phyloP scores from a whole-genome alignment of 2,797 vertebrate species.

The Cichlasoma orientale region DNA sequence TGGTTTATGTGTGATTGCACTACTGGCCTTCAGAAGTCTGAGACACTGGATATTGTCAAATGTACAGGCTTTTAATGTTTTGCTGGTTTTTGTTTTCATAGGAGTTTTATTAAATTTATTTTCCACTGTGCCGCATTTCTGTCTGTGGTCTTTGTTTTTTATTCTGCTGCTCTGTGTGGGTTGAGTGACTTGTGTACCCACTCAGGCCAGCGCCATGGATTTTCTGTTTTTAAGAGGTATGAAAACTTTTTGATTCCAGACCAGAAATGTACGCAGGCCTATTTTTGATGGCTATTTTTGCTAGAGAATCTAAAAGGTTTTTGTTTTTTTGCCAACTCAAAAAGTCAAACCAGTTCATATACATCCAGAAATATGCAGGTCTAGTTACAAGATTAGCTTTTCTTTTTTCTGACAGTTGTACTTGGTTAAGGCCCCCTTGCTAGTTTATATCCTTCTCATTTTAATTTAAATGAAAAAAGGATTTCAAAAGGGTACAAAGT shows the following conservation, averaged over 20 bases:
- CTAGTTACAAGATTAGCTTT: neutral
- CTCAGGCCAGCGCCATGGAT: neutral
- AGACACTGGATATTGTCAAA: conserved; percentile 81
- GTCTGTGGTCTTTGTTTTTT: conserved; percentile 6
- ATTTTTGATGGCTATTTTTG: neutral
- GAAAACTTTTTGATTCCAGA: conserved; percentile 8
- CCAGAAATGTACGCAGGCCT: conserved; percentile 9
- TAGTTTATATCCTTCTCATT: neutral
- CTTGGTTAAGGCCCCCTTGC: neutral
- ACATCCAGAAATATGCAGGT: neutral
- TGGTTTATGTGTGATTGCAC: conserved; percentile 65
- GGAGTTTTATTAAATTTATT: conserved; percentile 84
- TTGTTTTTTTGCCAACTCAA: neutral
- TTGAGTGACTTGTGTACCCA: neutral
- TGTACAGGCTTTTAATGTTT: conserved; percentile 79
- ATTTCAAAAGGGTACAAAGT: neutral
- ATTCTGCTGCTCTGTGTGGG: conserved; percentile 5
- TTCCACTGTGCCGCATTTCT: conserved; percentile 63
- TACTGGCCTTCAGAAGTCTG: conserved; percentile 73
- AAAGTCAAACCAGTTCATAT: neutral
- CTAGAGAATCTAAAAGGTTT: neutral
- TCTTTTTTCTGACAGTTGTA: no score
- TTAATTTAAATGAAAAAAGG: neutral
- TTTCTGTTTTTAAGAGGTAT: neutral
- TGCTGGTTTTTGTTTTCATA: conserved; percentile 74